Evolutionary conservation across 2,113 vertebrate species (phyloP), one percentile per base, ranked within the genome.

Genomic region (Deroptyus accipitrinus): DNA sequence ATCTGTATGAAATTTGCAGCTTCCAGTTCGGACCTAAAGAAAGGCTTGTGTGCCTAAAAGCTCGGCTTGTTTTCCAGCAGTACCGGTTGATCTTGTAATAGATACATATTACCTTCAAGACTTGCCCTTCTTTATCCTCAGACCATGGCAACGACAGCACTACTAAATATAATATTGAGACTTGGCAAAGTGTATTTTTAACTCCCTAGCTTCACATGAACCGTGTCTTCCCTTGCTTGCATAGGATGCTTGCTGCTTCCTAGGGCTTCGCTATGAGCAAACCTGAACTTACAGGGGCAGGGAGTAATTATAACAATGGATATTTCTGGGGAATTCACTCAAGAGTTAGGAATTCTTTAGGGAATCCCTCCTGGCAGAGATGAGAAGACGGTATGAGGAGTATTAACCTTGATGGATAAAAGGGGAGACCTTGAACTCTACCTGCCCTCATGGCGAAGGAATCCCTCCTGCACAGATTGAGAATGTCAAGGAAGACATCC

Each of bases 101-200:
- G 57, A 59, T 13, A 28, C 22, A 24, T 77, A 61, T 70, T 77
- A 64, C 61, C 27, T 89, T 94, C 66, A 72, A 76, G 74, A 79
- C 48, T 94, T 91, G 89, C 73, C 86, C 74, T 92, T 95, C 69
- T 91, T 91, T 95, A 92, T 94, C 70, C 69, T 90, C 83, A 97
- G 80, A 82, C 33, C 44, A 66, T 63, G 67, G 91, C 77, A 95
- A 68, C 7, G 1, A 79, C 57, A 76, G 52, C 74, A 66, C 66
- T 89, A 81, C 70, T 95, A 95, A 91, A 96, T 81, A 93, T 76
- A 89, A 85, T 77, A 87, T 51, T 42, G 63, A 93, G 49, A 74
- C 69, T 91, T 82, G 57, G 57, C 57, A 91, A 93, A 89, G 91
- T 35, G 25, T 88, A 66, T 87, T 94, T 94, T 94, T 87, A 87